Evolutionary conservation across 2,888 invertebrate species (phyloP).

Genomic region (Cantharis lateralis): DNA sequence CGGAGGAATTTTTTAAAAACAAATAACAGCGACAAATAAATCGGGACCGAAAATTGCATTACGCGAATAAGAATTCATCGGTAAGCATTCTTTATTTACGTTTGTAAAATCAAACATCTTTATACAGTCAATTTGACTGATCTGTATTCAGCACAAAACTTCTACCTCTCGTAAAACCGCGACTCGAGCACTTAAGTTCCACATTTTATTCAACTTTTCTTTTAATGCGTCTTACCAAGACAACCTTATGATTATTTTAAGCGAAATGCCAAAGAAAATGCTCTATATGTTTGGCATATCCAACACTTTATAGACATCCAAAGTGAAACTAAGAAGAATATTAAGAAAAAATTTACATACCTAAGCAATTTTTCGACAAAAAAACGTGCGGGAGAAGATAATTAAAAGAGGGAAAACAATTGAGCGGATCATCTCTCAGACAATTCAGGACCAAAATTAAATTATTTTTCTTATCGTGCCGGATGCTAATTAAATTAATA

Average conservation of each 20-base stretch:
- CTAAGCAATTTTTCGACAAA: not conserved
- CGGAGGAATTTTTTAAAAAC: not conserved
- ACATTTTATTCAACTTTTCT: conserved; percentile 29
- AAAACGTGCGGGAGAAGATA: not conserved
- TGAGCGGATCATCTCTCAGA: not conserved
- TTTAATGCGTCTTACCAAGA: conserved; percentile 15
- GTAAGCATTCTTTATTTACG: conserved; percentile 38
- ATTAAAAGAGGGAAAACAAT: not conserved
- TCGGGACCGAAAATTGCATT: conserved; percentile 22
- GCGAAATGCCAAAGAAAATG: not conserved
- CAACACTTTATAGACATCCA: not conserved
- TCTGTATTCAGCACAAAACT: conserved; percentile 42
- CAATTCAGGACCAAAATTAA: not conserved
- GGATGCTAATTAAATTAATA: not conserved
- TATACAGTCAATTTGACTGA: conserved; percentile 44
- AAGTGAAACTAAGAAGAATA: not conserved
- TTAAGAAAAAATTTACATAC: not conserved
- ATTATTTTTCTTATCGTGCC: not conserved
- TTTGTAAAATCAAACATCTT: conserved; percentile 42
- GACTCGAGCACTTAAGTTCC: conserved; percentile 27
- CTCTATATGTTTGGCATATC: not conserved
- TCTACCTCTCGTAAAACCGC: conserved; percentile 31
- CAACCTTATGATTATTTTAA: conserved; percentile 1
- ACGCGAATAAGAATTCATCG: conserved; percentile 35
- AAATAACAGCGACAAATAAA: not conserved